A percentile compares a stretch with the other conserved stretches of the same genome.
phyloP scores from a whole-genome alignment of 2,888 invertebrate species.

The Lasioglossum oenotherae region DNA sequence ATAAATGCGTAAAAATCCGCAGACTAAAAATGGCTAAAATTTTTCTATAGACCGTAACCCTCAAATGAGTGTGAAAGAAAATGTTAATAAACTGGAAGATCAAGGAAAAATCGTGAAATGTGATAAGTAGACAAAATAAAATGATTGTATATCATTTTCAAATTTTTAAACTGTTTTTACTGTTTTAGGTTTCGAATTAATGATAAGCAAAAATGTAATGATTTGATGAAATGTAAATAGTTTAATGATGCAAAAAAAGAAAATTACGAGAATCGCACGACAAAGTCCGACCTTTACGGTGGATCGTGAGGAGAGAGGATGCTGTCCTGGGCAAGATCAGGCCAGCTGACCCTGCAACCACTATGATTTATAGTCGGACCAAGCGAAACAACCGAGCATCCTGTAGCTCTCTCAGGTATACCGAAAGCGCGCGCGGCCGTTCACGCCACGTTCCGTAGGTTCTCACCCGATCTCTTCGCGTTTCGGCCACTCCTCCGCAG shows the following conservation, averaged over 20 bases:
- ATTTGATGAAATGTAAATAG: no score
- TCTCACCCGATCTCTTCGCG: slow-evolving; percentile 42
- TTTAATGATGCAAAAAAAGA: neutral
- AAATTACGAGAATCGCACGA: slow-evolving; percentile 9
- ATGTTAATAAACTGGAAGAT: neutral
- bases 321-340: slow-evolving; percentile 70
- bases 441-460: slow-evolving; percentile 70
- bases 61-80: no score
- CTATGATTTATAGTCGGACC: slow-evolving; percentile 79
- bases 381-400: slow-evolving; percentile 76
- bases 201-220: no score
- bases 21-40: no score
- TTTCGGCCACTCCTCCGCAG: slow-evolving; percentile 12
- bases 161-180: no score
- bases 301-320: slow-evolving; percentile 73
- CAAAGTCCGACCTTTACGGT: slow-evolving; percentile 73
- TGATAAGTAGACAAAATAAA: no score
- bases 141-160: no score
- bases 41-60: no score
- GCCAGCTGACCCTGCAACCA: slow-evolving; percentile 79
- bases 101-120: neutral
- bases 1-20: no score
- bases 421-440: slow-evolving; percentile 62
- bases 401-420: slow-evolving; percentile 77
- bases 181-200: no score